Evolutionary conservation across 2,888 invertebrate species (phyloP).

Genomic region (Eilema griseolum): DNA sequence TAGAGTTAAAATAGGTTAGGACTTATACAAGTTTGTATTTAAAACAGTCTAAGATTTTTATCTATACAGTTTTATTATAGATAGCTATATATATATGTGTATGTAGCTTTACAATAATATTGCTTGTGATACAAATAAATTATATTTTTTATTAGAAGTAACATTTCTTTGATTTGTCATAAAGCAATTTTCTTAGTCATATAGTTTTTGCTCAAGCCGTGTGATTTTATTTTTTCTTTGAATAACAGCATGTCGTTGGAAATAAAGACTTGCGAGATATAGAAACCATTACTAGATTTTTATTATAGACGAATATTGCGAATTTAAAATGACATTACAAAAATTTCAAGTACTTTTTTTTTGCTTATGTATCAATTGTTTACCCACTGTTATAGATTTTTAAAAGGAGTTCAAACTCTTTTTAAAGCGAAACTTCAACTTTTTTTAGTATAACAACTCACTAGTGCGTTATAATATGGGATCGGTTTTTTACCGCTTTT

Average conservation of each 20-base stretch:
- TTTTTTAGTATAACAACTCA: neutral
- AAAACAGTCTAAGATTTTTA: neutral
- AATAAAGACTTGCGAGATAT: conserved; percentile 14
- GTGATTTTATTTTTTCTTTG: neutral
- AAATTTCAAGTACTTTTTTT: neutral
- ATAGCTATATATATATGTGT: neutral
- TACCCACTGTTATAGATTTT: neutral
- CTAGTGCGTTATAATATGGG: neutral
- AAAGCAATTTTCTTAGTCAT: neutral
- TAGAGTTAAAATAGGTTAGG: neutral
- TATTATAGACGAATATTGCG: too few relatives aligned
- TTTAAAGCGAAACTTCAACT: neutral
- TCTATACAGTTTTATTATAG: neutral
- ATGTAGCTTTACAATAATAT: neutral
- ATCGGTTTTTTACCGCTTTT: neutral
- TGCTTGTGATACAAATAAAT: neutral
- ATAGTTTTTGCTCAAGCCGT: conserved; percentile 1
- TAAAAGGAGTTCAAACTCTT: neutral
- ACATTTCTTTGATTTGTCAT: neutral
- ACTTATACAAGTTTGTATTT: neutral
- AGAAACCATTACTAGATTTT: neutral
- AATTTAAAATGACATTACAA: neutral
- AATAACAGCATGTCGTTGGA: conserved; percentile 25
- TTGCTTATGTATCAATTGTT: neutral
- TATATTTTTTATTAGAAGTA: neutral